Conservation (phyloP, 1,140 invertebrate species). For the Cotesia vestalis region DNA sequence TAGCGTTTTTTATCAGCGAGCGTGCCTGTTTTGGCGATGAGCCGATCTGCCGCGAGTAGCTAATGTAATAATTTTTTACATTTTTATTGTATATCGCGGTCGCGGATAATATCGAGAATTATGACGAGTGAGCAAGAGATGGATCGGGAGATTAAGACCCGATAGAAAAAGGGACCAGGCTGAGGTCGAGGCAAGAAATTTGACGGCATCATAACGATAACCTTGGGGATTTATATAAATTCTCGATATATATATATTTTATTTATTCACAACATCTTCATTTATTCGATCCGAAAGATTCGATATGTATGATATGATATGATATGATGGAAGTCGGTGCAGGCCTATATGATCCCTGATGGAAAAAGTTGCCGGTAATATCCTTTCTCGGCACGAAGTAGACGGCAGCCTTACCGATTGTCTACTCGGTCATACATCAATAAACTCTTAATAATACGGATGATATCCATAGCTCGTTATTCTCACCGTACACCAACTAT, state of each 20-base stretch:
- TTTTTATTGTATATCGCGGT: background rate
- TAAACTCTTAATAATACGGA: constrained; percentile 27
- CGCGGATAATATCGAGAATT: no score
- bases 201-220: constrained; percentile 5
- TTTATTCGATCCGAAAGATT: background rate
- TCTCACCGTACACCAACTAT: constrained; percentile 1
- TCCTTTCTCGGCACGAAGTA: background rate
- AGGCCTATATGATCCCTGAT: background rate
- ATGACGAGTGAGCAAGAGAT: no score
- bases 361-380: constrained; percentile 22
- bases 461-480: constrained; percentile 23
- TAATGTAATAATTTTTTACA: background rate
- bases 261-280: constrained; percentile 12
- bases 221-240: constrained; percentile 6
- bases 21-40: constrained; percentile 12
- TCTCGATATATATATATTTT: background rate
- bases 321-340: no score
- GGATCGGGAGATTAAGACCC: no score
- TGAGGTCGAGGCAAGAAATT: no score
- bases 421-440: constrained; percentile 25
- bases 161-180: no score
- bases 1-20: background rate
- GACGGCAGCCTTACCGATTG: constrained; percentile 14
- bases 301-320: no score
- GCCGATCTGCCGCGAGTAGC: background rate